These are phyloP conservation scores for Mormoops blainvillei DNA, from an alignment of 2,113 vertebrate genomes.

Conservation along the genomic window DNA sequence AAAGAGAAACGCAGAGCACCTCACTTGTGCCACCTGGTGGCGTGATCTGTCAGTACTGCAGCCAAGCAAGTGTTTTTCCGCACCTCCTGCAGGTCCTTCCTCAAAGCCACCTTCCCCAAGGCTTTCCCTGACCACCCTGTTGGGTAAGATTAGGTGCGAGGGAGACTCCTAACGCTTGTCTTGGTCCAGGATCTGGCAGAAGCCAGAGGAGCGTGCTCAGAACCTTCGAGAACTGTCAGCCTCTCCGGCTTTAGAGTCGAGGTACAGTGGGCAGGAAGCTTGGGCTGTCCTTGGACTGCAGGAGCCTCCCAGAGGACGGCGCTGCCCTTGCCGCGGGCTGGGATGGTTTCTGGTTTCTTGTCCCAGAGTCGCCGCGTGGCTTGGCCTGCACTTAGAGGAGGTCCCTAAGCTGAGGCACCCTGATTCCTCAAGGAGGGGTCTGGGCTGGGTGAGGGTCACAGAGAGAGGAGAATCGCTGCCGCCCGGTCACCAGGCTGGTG, in stretches of 20 bases:
- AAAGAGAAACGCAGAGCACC: not conserved
- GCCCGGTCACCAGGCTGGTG: accelerated
- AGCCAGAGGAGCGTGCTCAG: not conserved
- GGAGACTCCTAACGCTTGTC: not conserved
- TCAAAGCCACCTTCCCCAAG: not conserved
- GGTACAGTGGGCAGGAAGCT: not conserved
- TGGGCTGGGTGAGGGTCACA: not conserved
- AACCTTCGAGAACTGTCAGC: not conserved
- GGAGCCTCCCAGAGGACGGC: not conserved
- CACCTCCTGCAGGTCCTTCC: not conserved
- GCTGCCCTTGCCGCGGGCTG: not conserved
- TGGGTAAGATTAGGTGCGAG: not conserved
- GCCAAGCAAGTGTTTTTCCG: not conserved
- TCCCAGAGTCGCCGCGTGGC: not conserved
- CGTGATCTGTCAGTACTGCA: accelerated
- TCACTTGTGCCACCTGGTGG: slow-evolving; percentile 27
- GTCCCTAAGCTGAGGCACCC: not conserved
- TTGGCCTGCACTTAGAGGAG: not conserved
- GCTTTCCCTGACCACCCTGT: not conserved
- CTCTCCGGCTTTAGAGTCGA: not conserved
- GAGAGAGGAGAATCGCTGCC: accelerated
- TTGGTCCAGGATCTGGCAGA: not conserved
- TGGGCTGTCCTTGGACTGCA: not conserved
- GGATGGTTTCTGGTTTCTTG: not conserved
- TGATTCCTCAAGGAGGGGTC: not conserved